Base-by-base conservation (phyloP, 2,113 vertebrate genomes). In the Phalacrocorax brasilianus region DNA sequence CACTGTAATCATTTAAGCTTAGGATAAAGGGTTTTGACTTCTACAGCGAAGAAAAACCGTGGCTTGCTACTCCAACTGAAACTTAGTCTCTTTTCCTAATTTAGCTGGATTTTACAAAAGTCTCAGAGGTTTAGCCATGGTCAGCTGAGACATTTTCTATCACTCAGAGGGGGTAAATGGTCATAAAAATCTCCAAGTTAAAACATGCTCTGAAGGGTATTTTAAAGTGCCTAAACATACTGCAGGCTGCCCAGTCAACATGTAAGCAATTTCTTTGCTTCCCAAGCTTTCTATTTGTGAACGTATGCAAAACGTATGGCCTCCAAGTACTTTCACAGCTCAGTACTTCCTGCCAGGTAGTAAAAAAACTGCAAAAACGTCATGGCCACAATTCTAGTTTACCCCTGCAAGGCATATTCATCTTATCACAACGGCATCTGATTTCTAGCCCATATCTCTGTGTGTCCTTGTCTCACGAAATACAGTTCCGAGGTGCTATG, bases 401-500 rank as follows among this genome's bases (percentile, higher is more conserved):
- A 22, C 8, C 35, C 35, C 9, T 17, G 9, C 32, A 50, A 28
- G 67, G 15, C 9, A 19, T 23, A 35, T 35, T 30, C n/a, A 14
- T 11, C 49, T 50, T 62, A n/a, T 32, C 68, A 40, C 35, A 70
- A 21, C 38, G n/a, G 33, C 2, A 0, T 4, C 62, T 15, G 21
- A 40, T 32, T 40, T 45, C 52, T 45, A 17, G 50, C 32, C 15
- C 12, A 1, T 22, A 18, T 11, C 58, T 58, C 2, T 24, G 23
- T 27, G 28, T 35, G 61, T 21, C 40, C 33, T 44, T 38, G 44
- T 26, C 40, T 33, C 67, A 14, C 8, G 33, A 49, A 55, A 38
- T 24, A 35, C 32, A 33, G 9, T 28, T 28, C 59, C 23, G 42
- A 55, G 21, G 38, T 0, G 1, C 12, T 33, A 21, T 0, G 8